Evolutionary conservation across 2,113 vertebrate genomes (phyloP).

Genomic region (Leucopternis melanops): DNA sequence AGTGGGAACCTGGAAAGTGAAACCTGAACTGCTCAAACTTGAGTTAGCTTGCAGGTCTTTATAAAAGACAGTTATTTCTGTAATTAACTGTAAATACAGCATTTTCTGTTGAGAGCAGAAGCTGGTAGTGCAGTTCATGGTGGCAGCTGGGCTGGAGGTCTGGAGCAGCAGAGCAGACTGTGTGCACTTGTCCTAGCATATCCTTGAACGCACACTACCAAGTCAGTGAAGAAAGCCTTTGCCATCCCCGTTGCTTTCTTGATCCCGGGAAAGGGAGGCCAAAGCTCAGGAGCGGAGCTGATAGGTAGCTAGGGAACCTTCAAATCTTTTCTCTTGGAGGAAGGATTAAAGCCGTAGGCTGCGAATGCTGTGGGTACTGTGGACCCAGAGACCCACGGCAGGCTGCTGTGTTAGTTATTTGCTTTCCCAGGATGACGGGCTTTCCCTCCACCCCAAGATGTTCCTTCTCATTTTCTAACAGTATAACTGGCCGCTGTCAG

Average conservation of each 20-base stretch:
- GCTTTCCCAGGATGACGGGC: background rate
- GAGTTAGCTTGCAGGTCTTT: background rate
- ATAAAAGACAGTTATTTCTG: background rate
- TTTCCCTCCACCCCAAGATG: background rate
- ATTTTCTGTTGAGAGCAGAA: background rate
- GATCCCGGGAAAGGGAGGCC: background rate
- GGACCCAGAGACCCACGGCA: background rate
- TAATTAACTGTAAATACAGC: background rate
- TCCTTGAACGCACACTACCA: rapidly evolving
- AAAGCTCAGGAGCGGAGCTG: background rate
- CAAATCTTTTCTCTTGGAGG: background rate
- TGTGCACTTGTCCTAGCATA: background rate
- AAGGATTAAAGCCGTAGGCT: background rate
- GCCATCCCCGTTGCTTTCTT: background rate
- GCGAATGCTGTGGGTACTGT: background rate
- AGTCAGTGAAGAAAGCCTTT: background rate
- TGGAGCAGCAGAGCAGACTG: background rate
- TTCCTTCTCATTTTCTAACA: background rate
- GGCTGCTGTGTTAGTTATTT: background rate
- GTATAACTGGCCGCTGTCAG: background rate
- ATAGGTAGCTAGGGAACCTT: background rate
- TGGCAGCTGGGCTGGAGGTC: background rate
- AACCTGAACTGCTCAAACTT: background rate
- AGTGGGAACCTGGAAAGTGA: background rate
- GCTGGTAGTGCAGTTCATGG: background rate